A percentile compares a stretch with the other conserved stretches of the same genome.
These are phyloP conservation scores for Anadara kagoshimensis DNA, from an alignment of 1,140 invertebrate species.

Conservation along the genomic window DNA sequence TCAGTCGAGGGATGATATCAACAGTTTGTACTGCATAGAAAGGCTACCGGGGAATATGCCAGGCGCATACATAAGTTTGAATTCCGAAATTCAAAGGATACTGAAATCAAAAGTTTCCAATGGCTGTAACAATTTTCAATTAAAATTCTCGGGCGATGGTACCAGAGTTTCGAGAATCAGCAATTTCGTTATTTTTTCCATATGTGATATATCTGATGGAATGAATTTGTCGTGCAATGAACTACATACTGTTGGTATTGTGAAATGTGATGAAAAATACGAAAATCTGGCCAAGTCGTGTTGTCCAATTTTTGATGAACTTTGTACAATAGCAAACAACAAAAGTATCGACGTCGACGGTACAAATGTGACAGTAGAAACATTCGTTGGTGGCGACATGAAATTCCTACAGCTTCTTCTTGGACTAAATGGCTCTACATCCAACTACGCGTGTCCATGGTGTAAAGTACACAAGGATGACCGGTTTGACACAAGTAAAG, in stretches of 20 bases:
- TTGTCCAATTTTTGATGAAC: background rate
- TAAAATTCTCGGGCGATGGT: background rate
- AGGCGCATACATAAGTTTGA: conserved; percentile 4
- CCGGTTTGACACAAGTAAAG: background rate
- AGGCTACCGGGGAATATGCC: conserved; percentile 5
- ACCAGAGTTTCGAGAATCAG: background rate
- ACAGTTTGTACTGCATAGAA: background rate
- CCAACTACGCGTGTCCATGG: conserved; percentile 10
- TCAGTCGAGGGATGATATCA: background rate
- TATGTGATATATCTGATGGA: background rate
- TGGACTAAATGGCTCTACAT: conserved; percentile 9
- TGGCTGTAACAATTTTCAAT: too few species aligned
- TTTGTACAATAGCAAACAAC: background rate
- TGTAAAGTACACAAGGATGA: conserved; percentile 13
- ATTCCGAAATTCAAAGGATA: background rate
- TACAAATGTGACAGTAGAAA: background rate
- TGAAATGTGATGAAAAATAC: conserved; percentile 3
- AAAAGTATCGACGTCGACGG: background rate
- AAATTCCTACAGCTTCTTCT: conserved; percentile 8
- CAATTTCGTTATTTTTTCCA: background rate
- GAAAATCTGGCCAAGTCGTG: background rate
- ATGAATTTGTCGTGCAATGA: background rate
- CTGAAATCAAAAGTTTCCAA: too few species aligned
- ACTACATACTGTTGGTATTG: background rate
- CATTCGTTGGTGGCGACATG: conserved; percentile 13